phyloP scores from a whole-genome alignment of 2,888 invertebrate genomes.

The Euclidia mi region DNA sequence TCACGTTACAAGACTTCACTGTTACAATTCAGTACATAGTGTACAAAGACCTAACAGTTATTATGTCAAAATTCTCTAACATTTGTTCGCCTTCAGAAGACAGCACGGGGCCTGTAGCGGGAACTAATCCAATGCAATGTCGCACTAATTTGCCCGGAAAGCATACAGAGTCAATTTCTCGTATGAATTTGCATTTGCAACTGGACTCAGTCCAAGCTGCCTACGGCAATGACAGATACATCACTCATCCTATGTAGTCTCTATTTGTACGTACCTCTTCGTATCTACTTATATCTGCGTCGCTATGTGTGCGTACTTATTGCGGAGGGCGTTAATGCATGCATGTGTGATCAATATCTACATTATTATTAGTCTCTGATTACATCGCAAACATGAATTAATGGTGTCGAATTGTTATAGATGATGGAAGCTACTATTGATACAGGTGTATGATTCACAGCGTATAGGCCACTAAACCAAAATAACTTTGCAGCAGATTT shows the following conservation, averaged over 20 bases:
- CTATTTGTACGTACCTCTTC: conserved; percentile 23
- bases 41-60: too few relatives aligned
- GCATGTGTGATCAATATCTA: conserved; percentile 28
- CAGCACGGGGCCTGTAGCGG: conserved; percentile 43
- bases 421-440: conserved; percentile 12
- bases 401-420: conserved; percentile 36
- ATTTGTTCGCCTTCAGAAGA: conserved; percentile 18
- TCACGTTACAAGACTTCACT: too few relatives aligned
- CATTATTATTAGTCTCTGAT: conserved; percentile 38
- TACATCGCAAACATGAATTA: conserved; percentile 38
- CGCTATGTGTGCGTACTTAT: too few relatives aligned
- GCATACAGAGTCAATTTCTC: conserved; percentile 70
- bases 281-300: not conserved
- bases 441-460: not conserved
- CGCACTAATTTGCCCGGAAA: conserved; percentile 73
- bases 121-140: conserved; percentile 63
- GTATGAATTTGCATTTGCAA: conserved; percentile 81
- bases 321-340: conserved; percentile 5
- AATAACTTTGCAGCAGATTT: too few relatives aligned
- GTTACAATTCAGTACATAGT: too few relatives aligned
- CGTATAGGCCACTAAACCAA: too few relatives aligned
- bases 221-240: conserved; percentile 76
- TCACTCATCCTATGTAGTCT: conserved; percentile 63
- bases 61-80: too few relatives aligned
- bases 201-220: conserved; percentile 75